These are phyloP conservation scores for Procambarus clarkii DNA, from an alignment of 1,140 invertebrate species.

Conservation along the genomic window DNA sequence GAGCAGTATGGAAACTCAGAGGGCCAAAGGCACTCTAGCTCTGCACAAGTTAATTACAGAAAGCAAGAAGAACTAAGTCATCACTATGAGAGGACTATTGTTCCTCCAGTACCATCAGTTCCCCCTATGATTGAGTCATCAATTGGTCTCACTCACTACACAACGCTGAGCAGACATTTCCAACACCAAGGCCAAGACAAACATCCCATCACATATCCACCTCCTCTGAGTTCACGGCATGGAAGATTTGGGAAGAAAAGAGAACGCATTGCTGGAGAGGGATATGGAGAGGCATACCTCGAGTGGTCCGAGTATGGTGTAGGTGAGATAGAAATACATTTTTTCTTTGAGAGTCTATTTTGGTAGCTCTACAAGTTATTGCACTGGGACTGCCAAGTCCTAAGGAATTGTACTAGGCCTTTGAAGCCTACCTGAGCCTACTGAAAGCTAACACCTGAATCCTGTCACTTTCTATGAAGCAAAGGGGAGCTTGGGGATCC, in stretches of 20 bases:
- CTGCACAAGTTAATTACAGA: not conserved
- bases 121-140: slow-evolving; percentile 46
- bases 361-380: no score
- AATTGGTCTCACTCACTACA: slow-evolving; percentile 44
- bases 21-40: not conserved
- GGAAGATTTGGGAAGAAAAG: not conserved
- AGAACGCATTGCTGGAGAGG: slow-evolving; percentile 32
- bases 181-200: not conserved
- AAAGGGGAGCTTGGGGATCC: no score
- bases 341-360: not conserved
- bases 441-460: no score
- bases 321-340: slow-evolving; percentile 35
- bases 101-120: not conserved
- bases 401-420: no score
- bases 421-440: no score
- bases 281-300: slow-evolving; percentile 66
- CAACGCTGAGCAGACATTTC: slow-evolving; percentile 18
- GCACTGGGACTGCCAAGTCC: no score
- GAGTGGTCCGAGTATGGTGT: slow-evolving; percentile 67
- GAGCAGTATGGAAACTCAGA: not conserved
- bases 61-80: not conserved
- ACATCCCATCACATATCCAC: not conserved
- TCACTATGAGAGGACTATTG: not conserved
- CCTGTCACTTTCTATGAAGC: no score
- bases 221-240: not conserved